These are phyloP conservation scores for Gambusia holbrooki DNA, from an alignment of 2,113 vertebrate genomes.

Conservation along the genomic window DNA sequence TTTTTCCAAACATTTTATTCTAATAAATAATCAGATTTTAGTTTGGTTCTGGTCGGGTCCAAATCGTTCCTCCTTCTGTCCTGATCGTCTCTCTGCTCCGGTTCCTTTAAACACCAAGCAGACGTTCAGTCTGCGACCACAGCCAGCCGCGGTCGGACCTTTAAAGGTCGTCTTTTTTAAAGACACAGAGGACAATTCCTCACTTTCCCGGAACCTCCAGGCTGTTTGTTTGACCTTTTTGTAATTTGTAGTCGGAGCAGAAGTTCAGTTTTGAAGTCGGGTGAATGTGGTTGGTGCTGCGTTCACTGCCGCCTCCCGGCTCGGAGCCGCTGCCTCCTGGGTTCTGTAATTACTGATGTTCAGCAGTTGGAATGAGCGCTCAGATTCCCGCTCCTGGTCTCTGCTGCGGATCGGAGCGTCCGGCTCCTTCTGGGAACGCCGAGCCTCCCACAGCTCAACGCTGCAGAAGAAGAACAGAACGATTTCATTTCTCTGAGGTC, in stretches of 20 bases:
- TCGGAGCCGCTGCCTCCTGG: slow-evolving; percentile 9
- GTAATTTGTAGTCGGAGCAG: background rate
- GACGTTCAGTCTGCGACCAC: background rate
- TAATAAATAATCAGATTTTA: too few relatives aligned
- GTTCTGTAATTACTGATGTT: slow-evolving; percentile 32
- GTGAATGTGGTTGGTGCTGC: background rate
- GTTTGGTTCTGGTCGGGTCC: too few relatives aligned
- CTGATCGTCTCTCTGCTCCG: background rate
- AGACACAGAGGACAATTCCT: background rate
- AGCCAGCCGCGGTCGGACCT: background rate
- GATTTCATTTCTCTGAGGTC: slow-evolving; percentile 16
- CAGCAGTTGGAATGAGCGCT: background rate
- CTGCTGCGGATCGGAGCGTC: background rate
- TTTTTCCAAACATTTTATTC: background rate
- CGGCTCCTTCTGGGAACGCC: slow-evolving; percentile 38
- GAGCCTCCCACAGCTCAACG: slow-evolving; percentile 27
- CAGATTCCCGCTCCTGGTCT: slow-evolving; percentile 26
- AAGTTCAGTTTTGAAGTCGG: background rate
- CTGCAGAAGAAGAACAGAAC: slow-evolving; percentile 13
- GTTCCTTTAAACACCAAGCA: background rate
- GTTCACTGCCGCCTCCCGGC: slow-evolving; percentile 1
- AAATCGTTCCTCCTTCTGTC: too few relatives aligned
- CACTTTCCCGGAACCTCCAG: background rate
- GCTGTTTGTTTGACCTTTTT: slow-evolving; percentile 11
- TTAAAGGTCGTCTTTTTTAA: background rate